Conservation (phyloP, 2,113 vertebrate species). For the Danionella cerebrum region DNA sequence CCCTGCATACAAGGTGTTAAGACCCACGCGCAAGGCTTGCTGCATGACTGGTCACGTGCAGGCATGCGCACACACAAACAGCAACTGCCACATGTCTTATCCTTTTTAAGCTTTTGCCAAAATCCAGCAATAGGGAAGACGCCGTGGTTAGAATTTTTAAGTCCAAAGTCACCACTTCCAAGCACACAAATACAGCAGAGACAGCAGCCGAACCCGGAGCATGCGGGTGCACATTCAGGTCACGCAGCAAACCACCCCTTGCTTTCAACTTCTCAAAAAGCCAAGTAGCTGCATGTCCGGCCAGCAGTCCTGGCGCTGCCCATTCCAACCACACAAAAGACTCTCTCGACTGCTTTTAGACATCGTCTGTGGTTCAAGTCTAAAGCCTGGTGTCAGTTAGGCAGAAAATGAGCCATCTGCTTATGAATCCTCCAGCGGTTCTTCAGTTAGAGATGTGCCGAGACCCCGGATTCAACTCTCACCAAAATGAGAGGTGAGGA, state of each 20-base stretch:
- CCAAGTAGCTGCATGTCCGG: slow-evolving; percentile 62
- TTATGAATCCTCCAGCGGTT: slow-evolving; percentile 12
- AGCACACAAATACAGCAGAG: slow-evolving; percentile 52
- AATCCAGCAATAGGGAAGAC: slow-evolving; percentile 48
- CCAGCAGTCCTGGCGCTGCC: slow-evolving; percentile 59
- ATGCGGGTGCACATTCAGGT: slow-evolving; percentile 72
- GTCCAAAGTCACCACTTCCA: slow-evolving; percentile 54
- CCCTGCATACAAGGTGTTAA: slow-evolving; percentile 50
- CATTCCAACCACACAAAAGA: slow-evolving; percentile 56
- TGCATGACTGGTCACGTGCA: slow-evolving; percentile 65
- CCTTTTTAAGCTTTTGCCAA: slow-evolving; percentile 45
- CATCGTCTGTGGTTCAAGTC: slow-evolving; percentile 15
- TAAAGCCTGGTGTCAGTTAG: slow-evolving; percentile 11
- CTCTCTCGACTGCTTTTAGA: slow-evolving; percentile 60
- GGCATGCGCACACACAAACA: slow-evolving; percentile 44
- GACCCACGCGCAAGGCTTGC: slow-evolving; percentile 49
- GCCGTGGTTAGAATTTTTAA: slow-evolving; percentile 56
- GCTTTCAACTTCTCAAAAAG: slow-evolving; percentile 62
- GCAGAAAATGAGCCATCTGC: slow-evolving; percentile 31
- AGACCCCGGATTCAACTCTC: not conserved
- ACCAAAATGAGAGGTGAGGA: slow-evolving; percentile 35
- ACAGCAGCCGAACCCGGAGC: slow-evolving; percentile 60
- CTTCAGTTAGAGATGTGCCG: not conserved
- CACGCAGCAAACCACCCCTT: slow-evolving; percentile 62
- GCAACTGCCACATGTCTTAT: slow-evolving; percentile 12